A percentile compares a stretch with the other conserved stretches of the same genome.
These are phyloP conservation scores for Nymphalis c-album DNA, from an alignment of 2,888 invertebrate species.

Conservation along the genomic window DNA sequence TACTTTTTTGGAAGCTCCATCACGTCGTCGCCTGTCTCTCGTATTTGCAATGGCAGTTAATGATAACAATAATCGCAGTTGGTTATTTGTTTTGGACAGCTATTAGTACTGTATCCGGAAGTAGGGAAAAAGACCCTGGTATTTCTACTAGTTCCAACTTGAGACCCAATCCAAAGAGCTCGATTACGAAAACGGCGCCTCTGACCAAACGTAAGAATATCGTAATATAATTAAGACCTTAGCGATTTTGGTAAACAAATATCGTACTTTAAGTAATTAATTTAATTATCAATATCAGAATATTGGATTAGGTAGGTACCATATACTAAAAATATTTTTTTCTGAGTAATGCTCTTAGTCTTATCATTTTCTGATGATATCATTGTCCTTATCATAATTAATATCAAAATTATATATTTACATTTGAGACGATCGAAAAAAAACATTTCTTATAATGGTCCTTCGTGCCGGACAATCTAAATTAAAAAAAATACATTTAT, in stretches of 20 bases:
- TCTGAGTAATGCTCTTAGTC: no score
- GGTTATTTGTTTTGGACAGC: constrained; percentile 72
- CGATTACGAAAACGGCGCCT: constrained; percentile 20
- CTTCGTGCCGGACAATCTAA: background rate
- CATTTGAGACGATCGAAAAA: no score
- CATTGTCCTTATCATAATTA: no score
- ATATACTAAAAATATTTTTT: no score
- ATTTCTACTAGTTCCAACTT: constrained; percentile 7
- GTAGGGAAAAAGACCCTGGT: constrained; percentile 24
- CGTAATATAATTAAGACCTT: background rate
- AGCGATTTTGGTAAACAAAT: no score
- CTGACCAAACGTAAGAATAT: constrained; percentile 23
- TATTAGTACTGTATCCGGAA: constrained; percentile 43
- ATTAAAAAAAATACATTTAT: background rate
- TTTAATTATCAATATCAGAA: no score
- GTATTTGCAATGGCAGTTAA: constrained; percentile 47
- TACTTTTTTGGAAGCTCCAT: constrained; percentile 57
- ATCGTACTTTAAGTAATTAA: no score
- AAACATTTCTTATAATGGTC: no score
- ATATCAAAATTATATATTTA: no score
- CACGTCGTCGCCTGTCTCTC: constrained; percentile 48
- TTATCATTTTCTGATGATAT: no score
- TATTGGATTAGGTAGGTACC: no score
- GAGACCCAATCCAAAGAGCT: constrained; percentile 14
- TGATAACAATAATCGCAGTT: constrained; percentile 61